Evolutionary conservation across 2,113 vertebrate species (phyloP).

Genomic region (Pyxicephalus adspersus): DNA sequence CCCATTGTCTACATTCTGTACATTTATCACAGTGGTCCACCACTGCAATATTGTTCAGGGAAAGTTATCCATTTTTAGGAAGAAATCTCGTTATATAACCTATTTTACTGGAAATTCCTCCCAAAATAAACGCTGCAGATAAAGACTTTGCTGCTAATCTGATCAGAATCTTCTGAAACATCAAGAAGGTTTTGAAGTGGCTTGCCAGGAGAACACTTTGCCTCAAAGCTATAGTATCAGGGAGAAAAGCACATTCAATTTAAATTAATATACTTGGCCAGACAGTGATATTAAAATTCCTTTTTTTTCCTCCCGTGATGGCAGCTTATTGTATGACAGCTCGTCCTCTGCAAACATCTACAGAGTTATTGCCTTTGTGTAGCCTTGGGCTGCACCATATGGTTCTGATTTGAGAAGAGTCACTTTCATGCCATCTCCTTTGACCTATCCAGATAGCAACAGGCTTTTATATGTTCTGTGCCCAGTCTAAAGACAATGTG

Average conservation of each 20-base stretch:
- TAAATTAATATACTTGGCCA: slow-evolving; percentile 83
- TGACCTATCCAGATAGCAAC: slow-evolving; percentile 71
- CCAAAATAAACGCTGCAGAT: slow-evolving; percentile 9
- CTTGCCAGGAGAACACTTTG: slow-evolving; percentile 72
- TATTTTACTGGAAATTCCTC: neutral
- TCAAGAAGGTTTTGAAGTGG: slow-evolving; percentile 70
- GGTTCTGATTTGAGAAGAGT: slow-evolving; percentile 72
- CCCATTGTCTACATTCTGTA: too few species aligned
- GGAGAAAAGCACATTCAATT: slow-evolving; percentile 74
- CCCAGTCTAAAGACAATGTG: too few species aligned
- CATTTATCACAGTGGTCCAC: too few species aligned
- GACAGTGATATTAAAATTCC: slow-evolving; percentile 83
- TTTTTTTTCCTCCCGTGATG: slow-evolving; percentile 77
- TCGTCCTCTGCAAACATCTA: slow-evolving; percentile 74
- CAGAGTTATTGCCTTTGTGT: slow-evolving; percentile 74
- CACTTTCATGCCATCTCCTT: slow-evolving; percentile 69
- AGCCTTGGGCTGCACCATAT: slow-evolving; percentile 76
- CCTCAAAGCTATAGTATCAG: slow-evolving; percentile 76
- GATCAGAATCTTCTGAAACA: slow-evolving; percentile 68
- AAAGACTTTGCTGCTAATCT: slow-evolving; percentile 58
- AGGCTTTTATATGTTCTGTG: slow-evolving; percentile 49
- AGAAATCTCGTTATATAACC: slow-evolving; percentile 24
- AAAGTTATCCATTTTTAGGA: neutral
- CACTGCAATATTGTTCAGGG: too few species aligned
- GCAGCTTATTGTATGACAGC: slow-evolving; percentile 77